These are phyloP conservation scores for Hyles euphorbiae DNA, from an alignment of 1,140 invertebrate species.

Conservation along the genomic window DNA sequence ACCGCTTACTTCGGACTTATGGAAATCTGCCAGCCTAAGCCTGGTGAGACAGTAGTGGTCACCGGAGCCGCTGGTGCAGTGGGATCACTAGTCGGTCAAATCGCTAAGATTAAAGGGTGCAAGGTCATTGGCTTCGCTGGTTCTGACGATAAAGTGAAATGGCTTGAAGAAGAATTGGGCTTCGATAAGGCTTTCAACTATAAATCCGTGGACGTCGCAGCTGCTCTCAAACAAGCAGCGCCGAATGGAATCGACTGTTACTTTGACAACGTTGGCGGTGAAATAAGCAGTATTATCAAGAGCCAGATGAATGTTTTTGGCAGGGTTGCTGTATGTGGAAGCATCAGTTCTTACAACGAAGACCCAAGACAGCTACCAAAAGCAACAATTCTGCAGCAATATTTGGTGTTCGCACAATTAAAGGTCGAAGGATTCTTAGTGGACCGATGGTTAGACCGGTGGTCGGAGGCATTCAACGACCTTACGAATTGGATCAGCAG, in stretches of 20 bases:
- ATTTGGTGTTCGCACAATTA: constrained; percentile 55
- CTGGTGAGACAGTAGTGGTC: constrained; percentile 81
- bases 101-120: constrained; percentile 82
- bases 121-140: constrained; percentile 85
- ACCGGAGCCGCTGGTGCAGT: constrained; percentile 79
- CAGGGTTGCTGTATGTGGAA: constrained; percentile 76
- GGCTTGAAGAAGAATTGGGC: constrained; percentile 77
- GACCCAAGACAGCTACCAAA: constrained; percentile 17
- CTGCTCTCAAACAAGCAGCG: constrained; percentile 74
- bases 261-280: constrained; percentile 77
- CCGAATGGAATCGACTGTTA: constrained; percentile 80
- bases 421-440: constrained; percentile 55
- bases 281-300: constrained; percentile 75
- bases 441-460: constrained; percentile 31
- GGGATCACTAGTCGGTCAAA: constrained; percentile 83
- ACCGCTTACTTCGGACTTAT: constrained; percentile 84
- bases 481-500: constrained; percentile 70
- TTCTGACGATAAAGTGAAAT: constrained; percentile 81
- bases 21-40: constrained; percentile 79
- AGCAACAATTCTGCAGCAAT: constrained; percentile 59
- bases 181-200: constrained; percentile 84
- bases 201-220: constrained; percentile 75
- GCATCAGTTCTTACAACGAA: constrained; percentile 68
- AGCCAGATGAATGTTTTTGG: constrained; percentile 76
- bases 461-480: constrained; percentile 65